Evolutionary conservation across 2,888 invertebrate genomes (phyloP), one percentile per base, ranked within the genome.

Genomic region (Euplexia lucipara): DNA sequence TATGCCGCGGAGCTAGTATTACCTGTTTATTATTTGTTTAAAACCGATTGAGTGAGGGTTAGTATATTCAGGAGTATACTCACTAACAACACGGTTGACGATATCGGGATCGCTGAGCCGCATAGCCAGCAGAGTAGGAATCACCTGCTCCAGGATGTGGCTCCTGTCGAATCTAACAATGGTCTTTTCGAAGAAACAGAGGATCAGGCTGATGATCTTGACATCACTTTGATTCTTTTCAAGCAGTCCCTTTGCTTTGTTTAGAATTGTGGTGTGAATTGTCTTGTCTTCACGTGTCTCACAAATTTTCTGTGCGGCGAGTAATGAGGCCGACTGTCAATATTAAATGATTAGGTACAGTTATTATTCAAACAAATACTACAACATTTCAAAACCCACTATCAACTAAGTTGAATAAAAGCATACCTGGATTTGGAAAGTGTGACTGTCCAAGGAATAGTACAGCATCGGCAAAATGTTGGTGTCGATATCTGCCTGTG

Each of bases 31-130:
- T n/a, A n/a, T n/a, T n/a, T n/a, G n/a, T n/a, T n/a, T n/a, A n/a
- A n/a, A n/a, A n/a, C n/a, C n/a, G n/a, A n/a, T n/a, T n/a, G n/a
- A n/a, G n/a, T n/a, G n/a, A n/a, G n/a, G n/a, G n/a, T 16, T 41
- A 51, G 5, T 30, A 77, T 52, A 12, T 41, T n/a, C 22, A 48
- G 54, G 57, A 56, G 20, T 60, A 82, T 95, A 98, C 98, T 98
- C 97, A 99, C 99, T 97, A 93, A 99, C 98, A 90, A 99, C 97
- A 90, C 98, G 97, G 89, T 97, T 96, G 78, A 98, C 97, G 82
- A 99, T 97, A 87, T 98, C 98, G 9, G 99, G 98, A 90, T 99
- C 99, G 76, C 97, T 97, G 52, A 98, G 96, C 72, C 97, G 97
- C 83, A 99, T 98, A 82, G 97, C 97, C 86, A 98, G 97, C 35